Base-by-base conservation (phyloP, 2,888 invertebrate genomes). In the Bruchidius siliquastri region DNA sequence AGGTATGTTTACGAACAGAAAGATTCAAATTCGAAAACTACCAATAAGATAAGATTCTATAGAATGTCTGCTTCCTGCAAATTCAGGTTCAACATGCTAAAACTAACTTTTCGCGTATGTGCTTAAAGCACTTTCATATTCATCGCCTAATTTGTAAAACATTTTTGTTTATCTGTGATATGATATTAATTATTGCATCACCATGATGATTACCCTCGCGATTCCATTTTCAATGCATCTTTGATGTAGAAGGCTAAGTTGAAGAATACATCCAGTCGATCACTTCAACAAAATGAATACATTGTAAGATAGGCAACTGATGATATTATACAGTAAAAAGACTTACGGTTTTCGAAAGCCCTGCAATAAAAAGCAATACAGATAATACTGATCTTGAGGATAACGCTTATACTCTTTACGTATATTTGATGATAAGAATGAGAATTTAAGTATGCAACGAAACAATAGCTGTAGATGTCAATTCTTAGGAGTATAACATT, bases 331-430 rank as follows among this genome's bases (percentile, higher is more conserved):
- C 74, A 75, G 76, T 76, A 68, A 72, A 72, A 72, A 72, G 71
- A 74, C 74, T 74, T 72, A 68, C 49, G 67, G 73, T 72, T 70
- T 77, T 75, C 74, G 72, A n/a, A 72, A 75, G 82, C 78, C 81
- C 77, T 81, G 85, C 84, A 85, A 85, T 85, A 83, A 85, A 80
- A 83, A 85, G 85, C 85, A 85, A 85, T 85, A 85, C 80, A 75
- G 79, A 79, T 75, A 77, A 79, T 80, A 83, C 81, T 80, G 80
- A 81, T 78, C 49, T 49, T 49, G 13, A 49, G 79, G 79, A 81
- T 81, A 82, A 82, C 82, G 83, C 84, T 84, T 83, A 84, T 81
- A 82, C 79, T 82, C 82, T 49, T 49, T 49, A 49, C 49, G 49
- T 49, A 49, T 49, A 49, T 49, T 78, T 79, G 79, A 78, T 77